Base-by-base conservation (phyloP, 2,888 invertebrate species). In the Uropetala carovei region DNA sequence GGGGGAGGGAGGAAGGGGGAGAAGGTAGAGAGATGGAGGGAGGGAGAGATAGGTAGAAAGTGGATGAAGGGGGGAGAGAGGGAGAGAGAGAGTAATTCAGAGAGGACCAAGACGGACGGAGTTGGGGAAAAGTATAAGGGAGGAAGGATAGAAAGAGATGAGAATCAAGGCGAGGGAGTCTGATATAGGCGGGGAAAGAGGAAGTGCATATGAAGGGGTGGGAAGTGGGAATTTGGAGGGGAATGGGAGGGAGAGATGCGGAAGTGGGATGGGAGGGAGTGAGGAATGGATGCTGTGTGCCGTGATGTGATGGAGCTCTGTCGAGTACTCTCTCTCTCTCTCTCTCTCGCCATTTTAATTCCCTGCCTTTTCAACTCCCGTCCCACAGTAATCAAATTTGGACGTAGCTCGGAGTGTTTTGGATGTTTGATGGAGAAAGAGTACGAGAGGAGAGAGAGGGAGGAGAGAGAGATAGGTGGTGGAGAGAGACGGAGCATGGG, bases 371-470 rank as follows among this genome's bases (percentile, higher is more conserved):
- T 75, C 75, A 75, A 75, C 75, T 75, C 75, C 68, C 68, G 68
- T 68, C 68, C 75, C 75, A 75, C 75, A 75, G 75, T 75, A 75
- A 75, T 75, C 75, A 75, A 75, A 75, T 75, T 75, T 75, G 75
- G 75, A 75, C 75, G 75, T 27, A 75, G 75, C 75, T 27, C 75
- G 75, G 75, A 75, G 75, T 75, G 75, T 75, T 75, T 75, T 75
- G 22, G 75, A 75, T 75, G 75, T 22, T 75, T 75, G 75, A 75
- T 75, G 75, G 75, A 75, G 75, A 75, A 75, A 75, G 22, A 75
- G 75, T 27, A 27, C 22, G 14, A 27, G 10, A 27, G 75, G 27
- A 75, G 22, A 22, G 75, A 27, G 75, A 22, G 75, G 75, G 22
- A 75, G n/a, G 64, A 27, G 16, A 75, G 75, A 9, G 75, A 75